Percentiles rank a stretch among this genome's conserved stretches.
These are phyloP conservation scores for Ceratosolen solmsi DNA, from an alignment of 1,140 invertebrate genomes.

Conservation along the genomic window DNA sequence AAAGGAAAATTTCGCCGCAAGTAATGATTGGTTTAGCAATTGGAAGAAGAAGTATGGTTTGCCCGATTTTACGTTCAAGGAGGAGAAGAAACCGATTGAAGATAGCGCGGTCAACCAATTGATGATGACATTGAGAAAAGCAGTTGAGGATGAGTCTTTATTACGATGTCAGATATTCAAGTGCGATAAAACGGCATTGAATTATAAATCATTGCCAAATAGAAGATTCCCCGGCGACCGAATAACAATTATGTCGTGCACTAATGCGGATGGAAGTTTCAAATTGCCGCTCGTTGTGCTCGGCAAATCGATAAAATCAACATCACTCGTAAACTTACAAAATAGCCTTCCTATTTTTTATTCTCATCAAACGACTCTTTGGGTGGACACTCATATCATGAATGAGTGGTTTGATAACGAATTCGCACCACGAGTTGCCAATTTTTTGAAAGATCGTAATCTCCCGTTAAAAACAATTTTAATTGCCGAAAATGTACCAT, in stretches of 20 bases:
- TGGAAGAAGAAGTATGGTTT: conserved; percentile 51
- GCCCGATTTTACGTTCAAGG: conserved; percentile 31
- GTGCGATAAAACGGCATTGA: conserved; percentile 41
- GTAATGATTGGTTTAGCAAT: conserved; percentile 43
- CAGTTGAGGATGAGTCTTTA: conserved; percentile 40
- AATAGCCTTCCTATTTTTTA: conserved; percentile 46
- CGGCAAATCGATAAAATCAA: conserved; percentile 46
- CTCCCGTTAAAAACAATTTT: conserved; percentile 47
- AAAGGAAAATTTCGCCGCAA: conserved; percentile 48
- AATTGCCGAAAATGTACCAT: conserved; percentile 30
- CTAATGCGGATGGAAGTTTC: conserved; percentile 49
- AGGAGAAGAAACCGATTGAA: conserved; percentile 29
- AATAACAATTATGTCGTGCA: conserved; percentile 49
- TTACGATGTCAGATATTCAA: conserved; percentile 51
- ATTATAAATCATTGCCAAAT: conserved; percentile 48
- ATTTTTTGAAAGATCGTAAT: conserved; percentile 52
- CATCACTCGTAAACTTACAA: conserved; percentile 41
- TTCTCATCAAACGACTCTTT: conserved; percentile 31
- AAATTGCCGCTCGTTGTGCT: conserved; percentile 50
- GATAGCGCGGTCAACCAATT: conserved; percentile 33
- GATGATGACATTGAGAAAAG: conserved; percentile 12
- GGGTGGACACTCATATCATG: conserved; percentile 45
- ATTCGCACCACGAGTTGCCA: conserved; percentile 54
- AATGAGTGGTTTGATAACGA: conserved; percentile 47
- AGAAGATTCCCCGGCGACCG: conserved; percentile 39